phyloP scores from a whole-genome alignment of 1,140 invertebrate species.

The Brachionus sp. region DNA sequence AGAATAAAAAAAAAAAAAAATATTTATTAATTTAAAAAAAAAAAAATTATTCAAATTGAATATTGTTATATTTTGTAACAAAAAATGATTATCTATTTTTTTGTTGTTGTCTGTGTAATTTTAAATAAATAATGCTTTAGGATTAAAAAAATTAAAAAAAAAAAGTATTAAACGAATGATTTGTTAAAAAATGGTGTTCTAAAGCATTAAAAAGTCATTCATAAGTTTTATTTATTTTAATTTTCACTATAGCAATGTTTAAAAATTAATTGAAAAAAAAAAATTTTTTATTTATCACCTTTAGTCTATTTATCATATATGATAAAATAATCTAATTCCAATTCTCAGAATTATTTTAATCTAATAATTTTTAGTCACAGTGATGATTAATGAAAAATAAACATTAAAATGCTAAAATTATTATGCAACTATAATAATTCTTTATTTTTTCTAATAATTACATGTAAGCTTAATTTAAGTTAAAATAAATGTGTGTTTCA shows the following conservation, averaged over 20 bases:
- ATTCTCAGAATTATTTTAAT: no score
- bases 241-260: neutral
- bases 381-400: no score
- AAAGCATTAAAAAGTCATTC: constrained; percentile 36
- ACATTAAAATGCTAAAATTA: no score
- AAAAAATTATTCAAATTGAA: neutral
- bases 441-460: no score
- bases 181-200: neutral
- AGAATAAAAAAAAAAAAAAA: neutral
- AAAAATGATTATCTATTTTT: neutral
- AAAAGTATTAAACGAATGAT: neutral
- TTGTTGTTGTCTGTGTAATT: neutral
- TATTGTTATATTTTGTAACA: constrained; percentile 7
- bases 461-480: no score
- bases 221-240: neutral
- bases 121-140: constrained; percentile 22
- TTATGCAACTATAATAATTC: no score
- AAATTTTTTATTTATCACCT: no score
- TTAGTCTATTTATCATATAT: no score
- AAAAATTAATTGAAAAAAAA: no score
- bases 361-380: no score
- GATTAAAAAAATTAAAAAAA: neutral
- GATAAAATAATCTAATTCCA: no score
- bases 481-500: no score
- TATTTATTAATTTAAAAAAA: neutral